Evolutionary conservation across 2,888 invertebrate species (phyloP).

Genomic region (Dioctria linearis): DNA sequence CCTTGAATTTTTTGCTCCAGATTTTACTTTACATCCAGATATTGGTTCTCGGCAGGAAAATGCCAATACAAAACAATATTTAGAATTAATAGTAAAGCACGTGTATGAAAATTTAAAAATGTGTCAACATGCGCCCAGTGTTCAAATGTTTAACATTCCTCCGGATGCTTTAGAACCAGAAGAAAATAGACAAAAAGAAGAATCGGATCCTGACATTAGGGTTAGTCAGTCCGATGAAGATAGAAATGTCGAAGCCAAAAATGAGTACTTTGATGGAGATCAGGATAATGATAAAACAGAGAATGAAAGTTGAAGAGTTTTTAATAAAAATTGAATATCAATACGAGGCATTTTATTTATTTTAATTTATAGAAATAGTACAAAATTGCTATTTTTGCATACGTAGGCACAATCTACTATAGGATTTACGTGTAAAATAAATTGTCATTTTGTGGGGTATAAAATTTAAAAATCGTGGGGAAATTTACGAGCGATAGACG

Average conservation of each 20-base stretch:
- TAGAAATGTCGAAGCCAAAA: conserved; percentile 85
- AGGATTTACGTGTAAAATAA: too few relatives aligned
- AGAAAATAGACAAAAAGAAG: conserved; percentile 78
- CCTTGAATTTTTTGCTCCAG: conserved; percentile 97
- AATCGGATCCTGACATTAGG: conserved; percentile 87
- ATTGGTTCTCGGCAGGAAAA: conserved; percentile 90
- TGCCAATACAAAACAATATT: conserved; percentile 94
- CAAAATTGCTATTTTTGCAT: too few relatives aligned
- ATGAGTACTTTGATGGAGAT: conserved; percentile 92
- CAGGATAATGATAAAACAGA: conserved; percentile 88
- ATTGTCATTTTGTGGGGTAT: too few relatives aligned
- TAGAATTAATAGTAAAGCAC: conserved; percentile 89
- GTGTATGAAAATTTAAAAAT: conserved; percentile 94
- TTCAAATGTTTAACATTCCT: conserved; percentile 97
- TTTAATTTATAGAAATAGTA: too few relatives aligned
- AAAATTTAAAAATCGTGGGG: too few relatives aligned
- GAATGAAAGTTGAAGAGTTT: conserved; percentile 63
- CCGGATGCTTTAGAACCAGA: conserved; percentile 83
- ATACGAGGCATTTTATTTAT: too few relatives aligned
- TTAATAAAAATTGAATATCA: too few relatives aligned
- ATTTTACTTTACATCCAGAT: conserved; percentile 96
- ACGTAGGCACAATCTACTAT: too few relatives aligned
- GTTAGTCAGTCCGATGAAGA: conserved; percentile 85
- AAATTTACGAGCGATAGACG: too few relatives aligned
- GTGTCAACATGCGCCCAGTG: conserved; percentile 94